Base-by-base conservation (phyloP, 2,888 invertebrate species). In the Papilio protenor region DNA sequence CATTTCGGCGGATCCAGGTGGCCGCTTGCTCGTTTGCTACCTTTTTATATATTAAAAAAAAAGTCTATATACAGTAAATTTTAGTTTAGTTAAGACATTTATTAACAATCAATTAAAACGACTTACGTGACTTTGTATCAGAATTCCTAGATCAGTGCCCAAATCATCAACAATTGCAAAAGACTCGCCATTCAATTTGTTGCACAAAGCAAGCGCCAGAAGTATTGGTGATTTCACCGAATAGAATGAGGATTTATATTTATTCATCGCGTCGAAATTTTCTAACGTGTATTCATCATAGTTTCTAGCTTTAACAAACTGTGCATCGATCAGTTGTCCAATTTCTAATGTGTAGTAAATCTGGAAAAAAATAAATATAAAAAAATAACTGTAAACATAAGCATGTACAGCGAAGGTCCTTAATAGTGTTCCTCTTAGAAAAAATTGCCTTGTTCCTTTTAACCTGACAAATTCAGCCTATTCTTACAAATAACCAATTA, bases 151-250 rank as follows among this genome's bases (percentile, higher is more conserved):
- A 64, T 74, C 74, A n/a, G 61, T 64, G 16, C 74, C 64, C 27
- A 74, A 64, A 27, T 74, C n/a, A n/a, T 74, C 64, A 10, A 74
- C 64, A 16, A 74, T 23, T 6, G 61, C 74, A 49, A 49, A 64
- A 2, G 74, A 61, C 12, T 49, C 49, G 27, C 27, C 49, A 49
- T 61, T 52, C 27, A 74, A 64, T 33, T 49, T 74, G n/a, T 74
- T 64, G 14, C 64, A 74, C n/a, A 74, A n/a, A 6, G 61, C 64
- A 6, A 74, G 74, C 8, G 49, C 74, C 21, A 74, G 27, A 49
- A 74, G 74, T 27, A 74, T 74, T 72, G 80, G 81, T 77, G 79
- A 80, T 79, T 77, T 78, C 73, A 81, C 80, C 76, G 80, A 82
- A 80, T 81, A 80, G 80, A 79, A 76, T 76, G 81, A 82, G 77